phyloP scores from a whole-genome alignment of 1,140 invertebrate genomes.

The Leptestheria dahalacensis region DNA sequence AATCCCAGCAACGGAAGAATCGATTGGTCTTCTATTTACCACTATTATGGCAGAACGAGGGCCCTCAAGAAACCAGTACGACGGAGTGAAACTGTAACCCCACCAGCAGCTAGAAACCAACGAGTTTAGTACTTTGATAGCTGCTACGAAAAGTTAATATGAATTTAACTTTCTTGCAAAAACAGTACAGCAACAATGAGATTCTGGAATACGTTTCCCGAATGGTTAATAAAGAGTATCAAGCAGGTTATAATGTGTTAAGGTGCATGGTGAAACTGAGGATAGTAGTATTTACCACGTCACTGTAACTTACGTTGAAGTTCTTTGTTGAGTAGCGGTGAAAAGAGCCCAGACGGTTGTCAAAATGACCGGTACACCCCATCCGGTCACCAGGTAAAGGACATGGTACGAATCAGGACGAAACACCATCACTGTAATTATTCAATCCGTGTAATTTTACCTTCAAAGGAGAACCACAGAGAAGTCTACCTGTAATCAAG shows the following conservation, averaged over 20 bases:
- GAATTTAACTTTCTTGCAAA: too few relatives aligned
- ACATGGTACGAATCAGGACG: conserved; percentile 19
- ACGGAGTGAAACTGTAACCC: conserved; percentile 30
- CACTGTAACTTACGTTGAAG: conserved; percentile 12
- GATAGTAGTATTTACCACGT: neutral
- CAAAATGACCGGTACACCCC: conserved; percentile 34
- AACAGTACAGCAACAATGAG: too few relatives aligned
- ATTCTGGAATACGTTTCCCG: too few relatives aligned
- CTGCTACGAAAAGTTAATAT: too few relatives aligned
- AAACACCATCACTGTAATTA: conserved; percentile 36
- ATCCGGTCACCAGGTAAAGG: conserved; percentile 36
- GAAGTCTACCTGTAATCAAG: conserved; percentile 27
- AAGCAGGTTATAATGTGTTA: too few relatives aligned
- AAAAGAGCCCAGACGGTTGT: conserved; percentile 30
- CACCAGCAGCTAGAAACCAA: conserved; percentile 29
- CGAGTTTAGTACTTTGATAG: too few relatives aligned
- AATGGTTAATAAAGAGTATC: too few relatives aligned
- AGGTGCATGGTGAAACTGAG: neutral
- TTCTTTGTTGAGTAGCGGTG: conserved; percentile 18
- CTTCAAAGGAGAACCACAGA: too few relatives aligned
- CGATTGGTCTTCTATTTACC: conserved; percentile 23
- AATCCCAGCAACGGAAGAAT: neutral
- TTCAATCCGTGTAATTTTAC: too few relatives aligned
- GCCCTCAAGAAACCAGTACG: conserved; percentile 33
- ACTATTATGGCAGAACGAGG: conserved; percentile 19